Base-by-base conservation (phyloP, 2,113 vertebrate genomes). In the Chrysemys picta region DNA sequence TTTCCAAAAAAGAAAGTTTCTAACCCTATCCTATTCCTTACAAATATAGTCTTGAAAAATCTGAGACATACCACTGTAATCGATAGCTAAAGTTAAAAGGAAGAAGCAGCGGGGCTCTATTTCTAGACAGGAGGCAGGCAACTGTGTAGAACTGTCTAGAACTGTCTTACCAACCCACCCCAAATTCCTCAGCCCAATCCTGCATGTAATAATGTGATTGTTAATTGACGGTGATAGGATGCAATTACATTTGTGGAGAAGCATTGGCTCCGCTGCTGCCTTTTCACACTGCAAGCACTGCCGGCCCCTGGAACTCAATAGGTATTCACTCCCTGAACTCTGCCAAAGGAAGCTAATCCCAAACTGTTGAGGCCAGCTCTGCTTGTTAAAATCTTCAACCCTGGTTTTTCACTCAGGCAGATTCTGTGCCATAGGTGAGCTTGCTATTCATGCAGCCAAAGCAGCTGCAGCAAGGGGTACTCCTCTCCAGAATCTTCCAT, bases 1-100 rank as follows among this genome's bases (percentile, higher is more conserved):
- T 87, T 93, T 80, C 49, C 84, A 84, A n/a, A 88, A 57, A 80
- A 38, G 31, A 94, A 69, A 69, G 1, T 84, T 94, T 96, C 54
- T 96, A 14, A 38, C 19, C 8, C 52, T 89, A 19, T 85, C 35
- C 84, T 84, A 50, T 21, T 35, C 6, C 62, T 38, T 38, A 22
- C n/a, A 72, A 78, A 76, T 90, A 50, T 56, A 9, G 42, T 42
- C 59, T 21, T 81, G 13, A 93, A 96, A 95, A 45, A 10, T 5
- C 75, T 90, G 81, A 81, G 13, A 47, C 4, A 45, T 21, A 76
- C 16, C 10, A 76, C 25, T 50, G 21, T 47, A 3, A 69, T 78
- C 76, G 29, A 75, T 53, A 91, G 9, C 2, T 72, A 49, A 84
- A 8, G 31, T 38, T 82, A 35, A 95, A 91, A 81, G 31, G 22